Evolutionary conservation across 2,888 invertebrate species (phyloP).

Genomic region (Volucella inflata): DNA sequence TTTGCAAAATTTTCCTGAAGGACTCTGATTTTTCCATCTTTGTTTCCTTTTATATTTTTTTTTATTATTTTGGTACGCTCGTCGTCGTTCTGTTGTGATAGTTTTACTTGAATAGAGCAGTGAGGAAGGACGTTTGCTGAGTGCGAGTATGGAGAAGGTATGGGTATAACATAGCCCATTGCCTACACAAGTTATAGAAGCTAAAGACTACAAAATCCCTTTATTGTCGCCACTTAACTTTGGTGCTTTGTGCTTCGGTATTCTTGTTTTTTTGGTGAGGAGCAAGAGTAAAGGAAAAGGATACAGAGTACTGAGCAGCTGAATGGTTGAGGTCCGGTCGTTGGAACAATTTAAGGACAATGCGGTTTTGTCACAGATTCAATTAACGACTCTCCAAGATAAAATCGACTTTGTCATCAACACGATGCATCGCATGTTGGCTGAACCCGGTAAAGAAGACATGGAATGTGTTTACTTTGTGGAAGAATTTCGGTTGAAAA

Average conservation of each 20-base stretch:
- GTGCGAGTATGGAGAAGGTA: background rate
- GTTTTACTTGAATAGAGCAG: conserved; percentile 29
- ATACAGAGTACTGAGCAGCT: background rate
- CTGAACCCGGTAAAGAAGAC: background rate
- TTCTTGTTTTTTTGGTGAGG: conserved; percentile 36
- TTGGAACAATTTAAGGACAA: conserved; percentile 68
- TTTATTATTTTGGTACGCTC: background rate
- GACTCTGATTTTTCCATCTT: conserved; percentile 25
- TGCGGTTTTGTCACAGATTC: conserved; percentile 70
- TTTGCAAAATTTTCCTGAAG: conserved; percentile 32
- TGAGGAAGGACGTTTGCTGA: background rate
- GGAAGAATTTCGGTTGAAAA: no score
- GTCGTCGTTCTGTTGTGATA: conserved; percentile 33
- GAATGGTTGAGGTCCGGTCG: conserved; percentile 32
- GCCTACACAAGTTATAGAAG: conserved; percentile 57
- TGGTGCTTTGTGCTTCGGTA: conserved; percentile 9
- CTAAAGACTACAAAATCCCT: conserved; percentile 45
- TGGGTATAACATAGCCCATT: conserved; percentile 35
- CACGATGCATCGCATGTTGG: conserved; percentile 57
- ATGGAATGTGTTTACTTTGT: background rate
- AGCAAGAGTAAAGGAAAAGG: background rate
- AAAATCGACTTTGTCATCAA: conserved; percentile 66
- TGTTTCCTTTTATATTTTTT: background rate
- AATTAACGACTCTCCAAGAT: conserved; percentile 65
- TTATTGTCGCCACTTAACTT: conserved; percentile 69